These are phyloP conservation scores for Meleagris gallopavo DNA, from an alignment of 2,113 vertebrate species.

Conservation along the genomic window DNA sequence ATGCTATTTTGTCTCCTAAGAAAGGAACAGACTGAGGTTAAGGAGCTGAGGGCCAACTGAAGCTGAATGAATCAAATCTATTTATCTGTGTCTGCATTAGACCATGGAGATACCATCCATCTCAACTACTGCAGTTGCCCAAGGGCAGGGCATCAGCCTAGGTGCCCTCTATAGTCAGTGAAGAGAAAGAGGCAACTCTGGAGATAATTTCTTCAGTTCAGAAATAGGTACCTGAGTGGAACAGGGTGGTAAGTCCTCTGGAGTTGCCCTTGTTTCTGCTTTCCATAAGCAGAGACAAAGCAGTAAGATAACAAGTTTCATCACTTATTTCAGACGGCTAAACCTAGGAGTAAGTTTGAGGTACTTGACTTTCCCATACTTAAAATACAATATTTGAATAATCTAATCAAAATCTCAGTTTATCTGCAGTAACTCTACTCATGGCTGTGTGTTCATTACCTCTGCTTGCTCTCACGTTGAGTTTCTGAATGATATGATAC, in stretches of 20 bases:
- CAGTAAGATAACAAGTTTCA: background rate
- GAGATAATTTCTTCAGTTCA: background rate
- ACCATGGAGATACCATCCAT: background rate
- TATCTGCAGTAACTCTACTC: background rate
- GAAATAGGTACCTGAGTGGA: background rate
- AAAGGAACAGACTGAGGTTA: background rate
- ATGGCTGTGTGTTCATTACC: background rate
- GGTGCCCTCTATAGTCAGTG: background rate
- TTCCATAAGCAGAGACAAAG: background rate
- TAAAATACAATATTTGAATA: background rate
- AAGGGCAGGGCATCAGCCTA: background rate
- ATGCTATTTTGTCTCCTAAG: background rate
- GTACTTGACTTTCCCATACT: rapidly evolving
- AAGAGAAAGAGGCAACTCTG: background rate
- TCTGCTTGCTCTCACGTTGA: background rate
- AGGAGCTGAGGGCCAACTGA: background rate
- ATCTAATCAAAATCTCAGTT: background rate
- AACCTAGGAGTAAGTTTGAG: background rate
- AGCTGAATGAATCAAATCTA: background rate
- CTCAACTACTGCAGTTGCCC: background rate
- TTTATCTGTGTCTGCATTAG: background rate
- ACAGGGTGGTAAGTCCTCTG: background rate
- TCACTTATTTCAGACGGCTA: background rate
- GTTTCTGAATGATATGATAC: background rate
- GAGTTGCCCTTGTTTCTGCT: background rate